Evolutionary conservation across 2,888 invertebrate genomes (phyloP).

Genomic region (Neoscelio sp.): DNA sequence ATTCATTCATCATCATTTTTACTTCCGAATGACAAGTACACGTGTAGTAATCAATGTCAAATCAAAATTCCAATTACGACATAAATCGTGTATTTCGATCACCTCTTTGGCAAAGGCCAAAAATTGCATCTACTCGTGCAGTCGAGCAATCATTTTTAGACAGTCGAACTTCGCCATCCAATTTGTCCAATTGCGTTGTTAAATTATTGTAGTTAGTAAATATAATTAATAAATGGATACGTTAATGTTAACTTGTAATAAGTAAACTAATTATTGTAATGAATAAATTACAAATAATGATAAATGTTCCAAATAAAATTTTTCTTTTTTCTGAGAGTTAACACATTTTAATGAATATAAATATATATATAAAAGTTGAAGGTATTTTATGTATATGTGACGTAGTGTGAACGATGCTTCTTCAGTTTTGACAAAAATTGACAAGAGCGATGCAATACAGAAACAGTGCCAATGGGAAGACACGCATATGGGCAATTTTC

Average conservation of each 20-base stretch:
- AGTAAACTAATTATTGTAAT: too few species aligned
- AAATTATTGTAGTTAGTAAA: background rate
- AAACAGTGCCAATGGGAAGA: constrained; percentile 89
- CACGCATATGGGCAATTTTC: constrained; percentile 90
- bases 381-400: constrained; percentile 22
- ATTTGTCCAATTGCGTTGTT: too few species aligned
- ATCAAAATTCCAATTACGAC: constrained; percentile 60
- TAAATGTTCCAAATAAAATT: too few species aligned
- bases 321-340: too few species aligned
- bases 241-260: too few species aligned
- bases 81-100: constrained; percentile 60
- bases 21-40: background rate
- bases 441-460: constrained; percentile 74
- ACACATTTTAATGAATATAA: background rate
- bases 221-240: too few species aligned
- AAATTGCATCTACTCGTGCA: constrained; percentile 50
- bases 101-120: constrained; percentile 58
- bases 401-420: constrained; percentile 54
- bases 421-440: constrained; percentile 61
- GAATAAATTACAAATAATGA: too few species aligned
- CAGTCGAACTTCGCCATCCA: constrained; percentile 53
- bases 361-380: constrained; percentile 6
- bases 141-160: constrained; percentile 47
- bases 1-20: constrained; percentile 24
- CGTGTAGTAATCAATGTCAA: constrained; percentile 87